Evolutionary conservation across 2,888 invertebrate species (phyloP), one percentile per base, ranked within the genome.

Genomic region (Melipona beecheii): DNA sequence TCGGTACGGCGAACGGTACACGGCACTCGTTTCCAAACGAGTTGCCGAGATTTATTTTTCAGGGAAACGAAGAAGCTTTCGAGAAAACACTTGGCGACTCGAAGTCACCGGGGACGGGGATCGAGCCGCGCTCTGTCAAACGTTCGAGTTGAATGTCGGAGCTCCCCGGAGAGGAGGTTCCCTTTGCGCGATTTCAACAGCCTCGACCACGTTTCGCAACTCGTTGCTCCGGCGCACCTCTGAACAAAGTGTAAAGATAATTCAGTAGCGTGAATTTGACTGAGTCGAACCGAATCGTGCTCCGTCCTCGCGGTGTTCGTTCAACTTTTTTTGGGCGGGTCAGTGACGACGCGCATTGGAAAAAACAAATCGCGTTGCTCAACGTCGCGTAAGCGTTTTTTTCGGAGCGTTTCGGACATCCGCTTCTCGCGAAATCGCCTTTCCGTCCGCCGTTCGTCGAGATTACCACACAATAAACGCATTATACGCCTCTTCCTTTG

Each of bases 381-480:
- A 66, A 77, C 66, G 62, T 88, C 85, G 75, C 66, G 83, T 75
- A 88, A 87, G 27, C 65, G 52, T 27, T 21, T 60, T 78, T 27
- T 27, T 24, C 24, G 69, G 60, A 49, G 52, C 68, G 64, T 0
- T 50, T 56, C 56, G 36, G 24, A 24, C 49, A 65, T 36, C 4
- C 13, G 72, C 21, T 81, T 77, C 80, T 82, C 84, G 54, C 50
- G 50, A 73, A 81, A 79, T 36, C 52, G 50, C n/a, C 58, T n/a
- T 69, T 9, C 9, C 15, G 36, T 2, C 49, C 50, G 36, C 70
- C 78, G 78, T 83, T 81, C 36, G 19, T 50, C 52, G 36, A 65
- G 66, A 72, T 62, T 71, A 27, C 15, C 31, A 17, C 36, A 36
- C 65, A 70, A 82, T 75, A 81, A 81, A 81, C 31, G 64, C 36